Evolutionary conservation across 2,797 vertebrate species (phyloP).

Genomic region (Gymnoscopelus braueri): DNA sequence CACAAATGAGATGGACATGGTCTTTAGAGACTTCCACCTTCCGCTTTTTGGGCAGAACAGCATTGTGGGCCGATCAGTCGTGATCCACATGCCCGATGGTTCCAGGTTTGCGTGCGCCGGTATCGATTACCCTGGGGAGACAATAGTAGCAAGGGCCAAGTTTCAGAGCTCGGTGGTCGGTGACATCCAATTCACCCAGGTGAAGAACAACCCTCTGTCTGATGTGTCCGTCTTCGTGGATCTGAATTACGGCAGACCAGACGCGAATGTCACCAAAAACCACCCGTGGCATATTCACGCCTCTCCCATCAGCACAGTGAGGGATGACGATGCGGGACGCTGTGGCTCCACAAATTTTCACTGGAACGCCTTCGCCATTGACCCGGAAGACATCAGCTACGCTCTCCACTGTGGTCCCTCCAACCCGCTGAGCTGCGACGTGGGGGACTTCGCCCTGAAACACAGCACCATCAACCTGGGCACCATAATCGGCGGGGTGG

Average conservation of each 20-base stretch:
- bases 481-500: conserved; percentile 31
- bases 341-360: conserved; percentile 79
- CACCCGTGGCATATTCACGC: conserved; percentile 85
- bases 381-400: conserved; percentile 68
- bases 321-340: conserved; percentile 60
- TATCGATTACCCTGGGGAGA: conserved; percentile 78
- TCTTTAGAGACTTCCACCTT: conserved; percentile 79
- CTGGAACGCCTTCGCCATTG: conserved; percentile 80
- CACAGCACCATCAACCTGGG: conserved; percentile 67
- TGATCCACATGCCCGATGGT: conserved; percentile 70
- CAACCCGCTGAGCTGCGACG: conserved; percentile 79
- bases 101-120: conserved; percentile 73
- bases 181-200: conserved; percentile 78
- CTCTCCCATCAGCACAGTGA: conserved; percentile 80
- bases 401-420: conserved; percentile 63
- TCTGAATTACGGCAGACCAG: conserved; percentile 70
- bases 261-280: conserved; percentile 54
- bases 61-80: conserved; percentile 84
- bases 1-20: conserved; percentile 3
- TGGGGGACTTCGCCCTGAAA: conserved; percentile 80
- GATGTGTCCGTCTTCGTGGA: conserved; percentile 83
- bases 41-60: conserved; percentile 85
- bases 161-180: conserved; percentile 79
- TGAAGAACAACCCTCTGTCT: conserved; percentile 72
- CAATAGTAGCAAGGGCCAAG: conserved; percentile 67